These are phyloP conservation scores for Pseudomyrmex flavicornis DNA, from an alignment of 1,140 invertebrate genomes.

Conservation along the genomic window DNA sequence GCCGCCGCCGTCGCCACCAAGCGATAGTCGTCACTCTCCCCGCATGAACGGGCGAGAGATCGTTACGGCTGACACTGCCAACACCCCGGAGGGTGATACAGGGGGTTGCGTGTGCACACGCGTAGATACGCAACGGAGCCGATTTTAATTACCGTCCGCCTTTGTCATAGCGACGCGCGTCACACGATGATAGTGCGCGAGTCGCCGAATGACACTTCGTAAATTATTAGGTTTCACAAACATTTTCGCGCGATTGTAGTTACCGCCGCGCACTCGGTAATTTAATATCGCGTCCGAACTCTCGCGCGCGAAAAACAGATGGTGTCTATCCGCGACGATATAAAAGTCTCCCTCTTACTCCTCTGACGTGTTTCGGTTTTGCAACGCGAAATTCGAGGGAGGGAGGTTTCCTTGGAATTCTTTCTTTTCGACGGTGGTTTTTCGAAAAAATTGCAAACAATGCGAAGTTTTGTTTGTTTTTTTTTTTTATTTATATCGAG, in stretches of 20 bases:
- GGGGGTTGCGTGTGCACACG: slow-evolving; percentile 1
- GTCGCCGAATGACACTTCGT: slow-evolving; percentile 30
- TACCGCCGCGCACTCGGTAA: not conserved
- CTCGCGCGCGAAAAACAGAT: too few species aligned
- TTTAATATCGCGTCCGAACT: too few species aligned
- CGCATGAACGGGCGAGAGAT: slow-evolving; percentile 47
- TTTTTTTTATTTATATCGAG: too few species aligned
- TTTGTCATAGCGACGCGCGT: slow-evolving; percentile 35
- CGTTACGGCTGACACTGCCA: slow-evolving; percentile 19
- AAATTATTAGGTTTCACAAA: slow-evolving; percentile 37
- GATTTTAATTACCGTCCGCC: slow-evolving; percentile 51
- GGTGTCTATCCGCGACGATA: too few species aligned
- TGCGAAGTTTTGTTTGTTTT: too few species aligned
- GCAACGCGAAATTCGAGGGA: too few species aligned
- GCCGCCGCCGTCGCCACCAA: too few species aligned
- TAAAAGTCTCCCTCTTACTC: too few species aligned
- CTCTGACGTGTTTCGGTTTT: too few species aligned
- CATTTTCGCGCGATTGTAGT: slow-evolving; percentile 30
- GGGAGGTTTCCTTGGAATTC: too few species aligned
- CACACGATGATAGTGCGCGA: slow-evolving; percentile 37
- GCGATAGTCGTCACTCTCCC: slow-evolving; percentile 33
- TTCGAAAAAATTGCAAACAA: too few species aligned
- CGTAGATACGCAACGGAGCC: slow-evolving; percentile 32
- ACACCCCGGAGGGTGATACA: not conserved
- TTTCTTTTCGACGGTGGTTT: too few species aligned